Evolutionary conservation across 2,113 vertebrate species (phyloP).

Genomic region (Campylomormyrus tamandua): DNA sequence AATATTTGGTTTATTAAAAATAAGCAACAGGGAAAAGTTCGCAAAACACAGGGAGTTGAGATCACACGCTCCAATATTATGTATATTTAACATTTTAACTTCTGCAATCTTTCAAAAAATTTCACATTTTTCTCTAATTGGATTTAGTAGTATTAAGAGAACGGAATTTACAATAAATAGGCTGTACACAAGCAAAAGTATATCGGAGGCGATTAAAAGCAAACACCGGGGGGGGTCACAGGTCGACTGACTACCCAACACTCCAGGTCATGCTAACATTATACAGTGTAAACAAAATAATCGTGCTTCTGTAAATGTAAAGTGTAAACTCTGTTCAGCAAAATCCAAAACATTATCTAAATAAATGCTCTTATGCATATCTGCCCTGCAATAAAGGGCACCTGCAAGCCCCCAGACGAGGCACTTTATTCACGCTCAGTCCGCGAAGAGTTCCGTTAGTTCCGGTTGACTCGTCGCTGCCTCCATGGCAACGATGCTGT

Average conservation of each 20-base stretch:
- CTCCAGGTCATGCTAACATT: not conserved
- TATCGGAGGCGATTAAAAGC: not conserved
- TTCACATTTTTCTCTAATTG: not conserved
- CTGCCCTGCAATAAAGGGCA: not conserved
- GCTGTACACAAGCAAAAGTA: not conserved
- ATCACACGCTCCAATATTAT: not conserved
- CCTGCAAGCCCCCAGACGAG: not conserved
- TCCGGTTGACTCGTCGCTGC: conserved; percentile 30
- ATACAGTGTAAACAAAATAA: not conserved
- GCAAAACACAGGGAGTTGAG: not conserved
- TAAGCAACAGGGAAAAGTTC: not conserved
- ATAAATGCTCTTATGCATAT: not conserved
- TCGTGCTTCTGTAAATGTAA: not conserved
- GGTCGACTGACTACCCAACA: not conserved
- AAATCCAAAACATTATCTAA: not conserved
- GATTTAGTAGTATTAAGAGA: not conserved
- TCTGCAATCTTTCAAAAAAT: not conserved
- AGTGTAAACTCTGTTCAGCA: not conserved
- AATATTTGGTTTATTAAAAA: too few species aligned
- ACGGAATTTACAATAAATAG: not conserved
- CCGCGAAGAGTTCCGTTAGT: conserved; percentile 27
- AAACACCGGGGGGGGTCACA: not conserved
- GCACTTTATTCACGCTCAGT: not conserved
- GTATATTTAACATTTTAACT: too few species aligned
- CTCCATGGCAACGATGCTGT: conserved; percentile 38